Conservation (phyloP, 2,888 invertebrate genomes). For the Mechanitis mazaeus region DNA sequence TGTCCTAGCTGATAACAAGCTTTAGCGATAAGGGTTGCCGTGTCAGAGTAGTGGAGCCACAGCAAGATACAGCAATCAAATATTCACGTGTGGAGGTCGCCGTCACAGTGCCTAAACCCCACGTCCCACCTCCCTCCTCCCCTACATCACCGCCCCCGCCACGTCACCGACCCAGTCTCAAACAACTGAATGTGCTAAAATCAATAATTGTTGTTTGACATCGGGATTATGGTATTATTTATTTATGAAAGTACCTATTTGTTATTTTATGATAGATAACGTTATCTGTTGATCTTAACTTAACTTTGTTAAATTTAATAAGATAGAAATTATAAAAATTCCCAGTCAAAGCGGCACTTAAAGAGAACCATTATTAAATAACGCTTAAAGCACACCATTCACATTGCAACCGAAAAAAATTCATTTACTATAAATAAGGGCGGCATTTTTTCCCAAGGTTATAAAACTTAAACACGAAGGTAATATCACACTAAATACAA, state of each 20-base stretch:
- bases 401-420: no score
- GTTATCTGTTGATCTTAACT: background rate
- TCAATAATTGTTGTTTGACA: constrained; percentile 71
- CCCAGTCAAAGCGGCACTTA: no score
- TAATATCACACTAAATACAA: no score
- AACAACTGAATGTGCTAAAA: constrained; percentile 74
- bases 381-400: no score
- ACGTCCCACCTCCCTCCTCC: constrained; percentile 30
- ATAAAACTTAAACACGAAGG: no score
- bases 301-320: no score
- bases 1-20: constrained; percentile 9
- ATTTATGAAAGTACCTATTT: constrained; percentile 20
- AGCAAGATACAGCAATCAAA: constrained; percentile 72
- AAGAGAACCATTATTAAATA: no score
- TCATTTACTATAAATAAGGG: no score
- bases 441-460: no score
- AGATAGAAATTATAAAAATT: no score
- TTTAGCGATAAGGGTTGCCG: constrained; percentile 18
- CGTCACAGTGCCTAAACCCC: constrained; percentile 60
- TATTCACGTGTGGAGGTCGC: constrained; percentile 72
- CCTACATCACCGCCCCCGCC: constrained; percentile 27
- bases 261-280: background rate
- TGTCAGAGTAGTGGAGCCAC: constrained; percentile 46
- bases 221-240: constrained; percentile 32
- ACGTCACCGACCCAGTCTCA: constrained; percentile 46